These are phyloP conservation scores for Sander lucioperca DNA, from an alignment of 2,113 vertebrate genomes.

Conservation along the genomic window DNA sequence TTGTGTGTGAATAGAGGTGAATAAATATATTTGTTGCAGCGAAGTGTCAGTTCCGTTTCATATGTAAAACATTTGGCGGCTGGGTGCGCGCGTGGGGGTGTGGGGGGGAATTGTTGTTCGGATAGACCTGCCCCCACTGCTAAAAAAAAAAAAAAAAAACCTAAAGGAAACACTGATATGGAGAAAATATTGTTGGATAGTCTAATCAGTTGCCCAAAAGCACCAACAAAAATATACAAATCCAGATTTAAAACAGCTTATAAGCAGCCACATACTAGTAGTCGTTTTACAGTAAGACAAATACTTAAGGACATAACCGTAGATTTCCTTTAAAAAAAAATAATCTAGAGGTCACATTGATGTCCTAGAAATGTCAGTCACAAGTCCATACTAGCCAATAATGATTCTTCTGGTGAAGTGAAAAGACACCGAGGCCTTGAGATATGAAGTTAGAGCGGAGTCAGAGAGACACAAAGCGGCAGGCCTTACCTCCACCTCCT, in stretches of 20 bases:
- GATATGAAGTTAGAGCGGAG: neutral
- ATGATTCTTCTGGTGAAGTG: neutral
- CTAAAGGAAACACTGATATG: too few species aligned
- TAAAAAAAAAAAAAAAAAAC: too few species aligned
- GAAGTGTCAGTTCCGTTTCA: too few species aligned
- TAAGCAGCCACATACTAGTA: neutral
- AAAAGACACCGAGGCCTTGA: neutral
- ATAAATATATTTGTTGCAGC: too few species aligned
- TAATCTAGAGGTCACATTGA: neutral
- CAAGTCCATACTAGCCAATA: neutral
- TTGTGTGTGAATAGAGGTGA: too few species aligned
- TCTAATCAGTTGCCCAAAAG: neutral
- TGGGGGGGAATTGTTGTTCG: too few species aligned
- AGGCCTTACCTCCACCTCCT: slow-evolving; percentile 91
- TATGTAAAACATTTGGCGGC: too few species aligned
- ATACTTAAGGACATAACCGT: neutral
- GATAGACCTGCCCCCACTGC: too few species aligned
- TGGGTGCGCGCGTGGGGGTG: too few species aligned
- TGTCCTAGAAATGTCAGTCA: neutral
- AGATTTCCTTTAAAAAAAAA: neutral
- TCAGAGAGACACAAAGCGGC: neutral
- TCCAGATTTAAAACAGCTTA: neutral
- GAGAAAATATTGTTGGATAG: neutral
- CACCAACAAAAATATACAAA: neutral
- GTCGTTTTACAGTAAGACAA: neutral